A percentile compares a stretch with the other conserved stretches of the same genome.
These are phyloP conservation scores for Rhynchotus rufescens DNA, from an alignment of 2,797 vertebrate genomes.

Conservation along the genomic window DNA sequence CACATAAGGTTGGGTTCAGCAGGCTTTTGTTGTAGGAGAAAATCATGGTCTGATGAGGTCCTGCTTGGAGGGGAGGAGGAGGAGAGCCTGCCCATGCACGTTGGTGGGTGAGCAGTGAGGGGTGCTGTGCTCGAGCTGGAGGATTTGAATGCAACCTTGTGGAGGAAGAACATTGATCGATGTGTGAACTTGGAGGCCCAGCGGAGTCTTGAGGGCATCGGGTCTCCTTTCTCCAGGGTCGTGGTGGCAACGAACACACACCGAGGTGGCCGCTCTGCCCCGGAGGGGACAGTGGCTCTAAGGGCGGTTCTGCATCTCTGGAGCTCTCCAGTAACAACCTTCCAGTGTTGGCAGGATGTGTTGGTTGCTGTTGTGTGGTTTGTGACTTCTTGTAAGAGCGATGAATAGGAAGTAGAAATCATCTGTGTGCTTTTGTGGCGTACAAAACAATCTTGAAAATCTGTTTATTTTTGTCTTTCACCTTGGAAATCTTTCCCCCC, in stretches of 20 bases:
- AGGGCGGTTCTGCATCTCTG: accelerated
- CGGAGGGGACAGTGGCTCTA: not conserved
- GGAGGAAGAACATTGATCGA: not conserved
- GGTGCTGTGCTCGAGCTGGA: not conserved
- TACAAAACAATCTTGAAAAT: not conserved
- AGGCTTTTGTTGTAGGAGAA: not conserved
- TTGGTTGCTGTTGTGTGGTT: not conserved
- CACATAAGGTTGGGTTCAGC: accelerated
- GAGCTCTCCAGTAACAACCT: accelerated
- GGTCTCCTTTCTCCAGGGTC: not conserved
- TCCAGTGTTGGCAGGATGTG: accelerated
- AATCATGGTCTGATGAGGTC: not conserved
- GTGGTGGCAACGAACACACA: accelerated
- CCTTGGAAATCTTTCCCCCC: not conserved
- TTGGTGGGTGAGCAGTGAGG: not conserved
- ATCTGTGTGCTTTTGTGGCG: constrained; percentile 13
- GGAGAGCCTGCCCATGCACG: not conserved
- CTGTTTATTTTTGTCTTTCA: constrained; percentile 18
- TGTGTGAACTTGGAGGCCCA: not conserved
- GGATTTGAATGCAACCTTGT: not conserved
- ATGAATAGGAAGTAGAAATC: not conserved
- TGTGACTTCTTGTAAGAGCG: not conserved
- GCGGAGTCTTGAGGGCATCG: not conserved
- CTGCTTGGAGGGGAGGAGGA: not conserved
- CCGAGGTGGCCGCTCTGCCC: not conserved